These are phyloP conservation scores for Dolomedes plantarius DNA, from an alignment of 2,888 invertebrate genomes.

Conservation along the genomic window DNA sequence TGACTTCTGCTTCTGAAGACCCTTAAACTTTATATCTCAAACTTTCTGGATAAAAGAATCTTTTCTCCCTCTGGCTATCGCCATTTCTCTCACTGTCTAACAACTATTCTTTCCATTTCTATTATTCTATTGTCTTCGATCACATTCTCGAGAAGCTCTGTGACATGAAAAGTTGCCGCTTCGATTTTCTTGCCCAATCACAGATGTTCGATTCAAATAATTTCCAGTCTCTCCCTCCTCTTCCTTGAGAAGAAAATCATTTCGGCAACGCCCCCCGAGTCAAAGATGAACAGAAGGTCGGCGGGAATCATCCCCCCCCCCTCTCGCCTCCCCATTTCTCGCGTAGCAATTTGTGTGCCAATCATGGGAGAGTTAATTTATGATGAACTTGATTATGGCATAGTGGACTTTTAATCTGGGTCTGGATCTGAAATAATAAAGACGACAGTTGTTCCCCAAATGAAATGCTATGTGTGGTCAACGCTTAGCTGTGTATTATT, in stretches of 20 bases:
- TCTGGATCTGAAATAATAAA: no score
- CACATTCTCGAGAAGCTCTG: neutral
- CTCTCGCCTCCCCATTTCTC: no score
- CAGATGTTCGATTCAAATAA: constrained; percentile 45
- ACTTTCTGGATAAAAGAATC: no score
- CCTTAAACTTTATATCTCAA: no score
- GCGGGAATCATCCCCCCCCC: neutral
- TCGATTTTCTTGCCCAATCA: neutral
- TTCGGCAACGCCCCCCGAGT: neutral
- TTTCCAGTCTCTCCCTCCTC: neutral
- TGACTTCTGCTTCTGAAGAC: no score
- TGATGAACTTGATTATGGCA: neutral
- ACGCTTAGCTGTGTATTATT: no score
- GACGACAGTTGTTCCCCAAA: no score
- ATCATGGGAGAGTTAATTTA: neutral
- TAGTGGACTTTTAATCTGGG: no score
- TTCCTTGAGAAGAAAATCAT: neutral
- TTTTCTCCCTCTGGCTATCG: no score
- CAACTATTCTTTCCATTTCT: no score
- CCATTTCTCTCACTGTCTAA: no score
- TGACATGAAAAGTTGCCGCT: neutral
- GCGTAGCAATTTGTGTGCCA: neutral
- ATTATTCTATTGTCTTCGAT: constrained; percentile 6
- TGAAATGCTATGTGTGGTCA: no score
- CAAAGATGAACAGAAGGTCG: neutral